phyloP scores from a whole-genome alignment of 2,797 vertebrate genomes.

The Malurus splendens region DNA sequence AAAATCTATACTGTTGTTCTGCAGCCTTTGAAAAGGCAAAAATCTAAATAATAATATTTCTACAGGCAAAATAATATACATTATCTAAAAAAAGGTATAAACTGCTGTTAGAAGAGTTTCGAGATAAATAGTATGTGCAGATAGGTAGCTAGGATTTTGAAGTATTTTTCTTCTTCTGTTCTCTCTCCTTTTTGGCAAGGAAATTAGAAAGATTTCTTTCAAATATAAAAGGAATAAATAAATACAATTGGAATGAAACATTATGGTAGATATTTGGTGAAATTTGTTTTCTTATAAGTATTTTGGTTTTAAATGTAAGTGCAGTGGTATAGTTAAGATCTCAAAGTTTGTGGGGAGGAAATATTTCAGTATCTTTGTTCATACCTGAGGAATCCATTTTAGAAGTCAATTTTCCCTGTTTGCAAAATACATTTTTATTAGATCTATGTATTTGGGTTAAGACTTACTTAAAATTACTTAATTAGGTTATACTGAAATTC shows the following conservation, averaged over 20 bases:
- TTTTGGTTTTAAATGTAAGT: conserved; percentile 22
- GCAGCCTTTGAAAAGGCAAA: conserved; percentile 33
- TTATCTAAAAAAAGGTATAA: conserved; percentile 10
- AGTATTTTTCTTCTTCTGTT: conserved; percentile 24
- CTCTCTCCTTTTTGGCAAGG: neutral
- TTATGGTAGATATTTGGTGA: neutral
- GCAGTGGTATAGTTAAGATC: conserved; percentile 28
- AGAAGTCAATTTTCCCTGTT: conserved; percentile 42
- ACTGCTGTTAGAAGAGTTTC: conserved; percentile 6
- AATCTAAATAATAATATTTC: conserved; percentile 36
- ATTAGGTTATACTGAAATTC: conserved; percentile 59
- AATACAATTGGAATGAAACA: neutral
- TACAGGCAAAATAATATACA: conserved; percentile 39
- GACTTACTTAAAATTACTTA: conserved; percentile 62
- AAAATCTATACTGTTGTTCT: conserved; percentile 18
- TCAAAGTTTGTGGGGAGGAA: conserved; percentile 42
- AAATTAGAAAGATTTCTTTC: conserved; percentile 13
- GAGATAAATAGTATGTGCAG: conserved; percentile 12
- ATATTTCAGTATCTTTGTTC: conserved; percentile 35
- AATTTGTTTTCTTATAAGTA: neutral
- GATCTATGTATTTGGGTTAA: conserved; percentile 56
- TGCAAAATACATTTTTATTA: conserved; percentile 56
- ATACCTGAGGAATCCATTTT: conserved; percentile 60
- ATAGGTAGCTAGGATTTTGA: conserved; percentile 12
- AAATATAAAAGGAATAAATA: conserved; percentile 45